These are phyloP conservation scores for Notarius lentiginosus DNA, from an alignment of 2,113 vertebrate species.

Conservation along the genomic window DNA sequence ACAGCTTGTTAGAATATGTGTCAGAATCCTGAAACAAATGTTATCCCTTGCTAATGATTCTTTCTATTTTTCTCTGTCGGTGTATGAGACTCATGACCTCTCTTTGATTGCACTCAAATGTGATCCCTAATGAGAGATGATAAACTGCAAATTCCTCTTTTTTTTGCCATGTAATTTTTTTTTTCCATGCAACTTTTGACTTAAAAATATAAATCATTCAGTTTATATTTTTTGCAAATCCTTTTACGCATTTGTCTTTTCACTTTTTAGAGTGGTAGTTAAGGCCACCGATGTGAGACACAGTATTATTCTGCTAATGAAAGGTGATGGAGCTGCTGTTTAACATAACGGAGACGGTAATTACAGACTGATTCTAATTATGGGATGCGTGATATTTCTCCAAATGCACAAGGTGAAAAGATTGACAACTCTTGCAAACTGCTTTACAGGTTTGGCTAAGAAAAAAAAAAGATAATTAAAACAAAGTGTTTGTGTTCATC, in stretches of 20 bases:
- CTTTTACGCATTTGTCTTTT: neutral
- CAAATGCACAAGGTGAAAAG: neutral
- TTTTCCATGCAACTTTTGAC: neutral
- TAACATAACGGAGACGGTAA: neutral
- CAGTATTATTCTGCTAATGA: neutral
- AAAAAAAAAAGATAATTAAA: neutral
- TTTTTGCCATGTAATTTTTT: neutral
- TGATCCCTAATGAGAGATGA: neutral
- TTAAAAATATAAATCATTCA: neutral
- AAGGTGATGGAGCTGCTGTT: neutral
- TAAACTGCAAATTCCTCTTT: neutral
- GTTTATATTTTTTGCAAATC: neutral
- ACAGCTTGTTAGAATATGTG: neutral
- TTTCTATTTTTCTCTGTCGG: neutral
- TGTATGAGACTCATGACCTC: neutral
- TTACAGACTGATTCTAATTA: constrained; percentile 13
- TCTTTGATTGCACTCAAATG: neutral
- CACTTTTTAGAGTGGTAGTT: neutral
- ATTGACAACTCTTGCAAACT: neutral
- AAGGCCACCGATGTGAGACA: neutral
- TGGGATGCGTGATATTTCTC: neutral
- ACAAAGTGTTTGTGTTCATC: neutral
- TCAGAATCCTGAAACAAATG: neutral
- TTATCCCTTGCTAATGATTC: neutral
- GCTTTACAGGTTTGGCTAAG: neutral